Percentiles rank a stretch among this genome's conserved stretches.
These are phyloP conservation scores for Brenthis daphne DNA, from an alignment of 2,888 invertebrate genomes.

Conservation along the genomic window DNA sequence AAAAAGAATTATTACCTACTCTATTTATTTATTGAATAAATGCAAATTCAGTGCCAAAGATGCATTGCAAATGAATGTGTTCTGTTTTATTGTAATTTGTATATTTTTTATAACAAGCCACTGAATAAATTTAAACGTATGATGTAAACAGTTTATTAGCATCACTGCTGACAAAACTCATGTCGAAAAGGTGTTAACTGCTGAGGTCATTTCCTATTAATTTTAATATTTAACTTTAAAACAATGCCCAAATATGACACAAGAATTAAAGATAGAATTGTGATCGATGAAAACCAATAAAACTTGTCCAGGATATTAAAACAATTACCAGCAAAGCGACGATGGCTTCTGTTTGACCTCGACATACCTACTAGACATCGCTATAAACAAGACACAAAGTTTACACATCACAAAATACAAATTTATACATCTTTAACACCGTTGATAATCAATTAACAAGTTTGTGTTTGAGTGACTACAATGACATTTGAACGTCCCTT, in stretches of 20 bases:
- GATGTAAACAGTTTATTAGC: slow-evolving; percentile 53
- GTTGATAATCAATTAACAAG: slow-evolving; percentile 2
- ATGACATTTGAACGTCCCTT: neutral
- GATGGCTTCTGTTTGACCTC: slow-evolving; percentile 26
- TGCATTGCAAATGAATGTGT: slow-evolving; percentile 65
- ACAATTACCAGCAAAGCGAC: slow-evolving; percentile 13
- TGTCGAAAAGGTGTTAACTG: slow-evolving; percentile 53
- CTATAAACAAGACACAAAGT: slow-evolving; percentile 14
- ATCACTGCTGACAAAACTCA: slow-evolving; percentile 41
- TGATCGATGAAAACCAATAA: slow-evolving; percentile 27
- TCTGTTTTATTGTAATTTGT: slow-evolving; percentile 40
- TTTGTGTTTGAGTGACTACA: neutral
- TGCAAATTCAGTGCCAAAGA: slow-evolving; percentile 78
- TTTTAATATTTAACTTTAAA: slow-evolving; percentile 46
- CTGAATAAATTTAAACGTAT: slow-evolving; percentile 33
- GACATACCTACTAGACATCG: slow-evolving; percentile 20
- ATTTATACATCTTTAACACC: slow-evolving; percentile 18
- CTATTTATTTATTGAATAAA: slow-evolving; percentile 66
- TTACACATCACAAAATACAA: slow-evolving; percentile 27
- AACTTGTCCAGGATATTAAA: slow-evolving; percentile 24
- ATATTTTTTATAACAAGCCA: slow-evolving; percentile 18
- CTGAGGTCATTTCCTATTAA: slow-evolving; percentile 62
- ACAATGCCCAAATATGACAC: slow-evolving; percentile 39
- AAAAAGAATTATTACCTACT: slow-evolving; percentile 56
- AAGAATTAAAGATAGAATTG: slow-evolving; percentile 37